phyloP scores from a whole-genome alignment of 2,888 invertebrate species.

The Aleiodes testaceus region DNA sequence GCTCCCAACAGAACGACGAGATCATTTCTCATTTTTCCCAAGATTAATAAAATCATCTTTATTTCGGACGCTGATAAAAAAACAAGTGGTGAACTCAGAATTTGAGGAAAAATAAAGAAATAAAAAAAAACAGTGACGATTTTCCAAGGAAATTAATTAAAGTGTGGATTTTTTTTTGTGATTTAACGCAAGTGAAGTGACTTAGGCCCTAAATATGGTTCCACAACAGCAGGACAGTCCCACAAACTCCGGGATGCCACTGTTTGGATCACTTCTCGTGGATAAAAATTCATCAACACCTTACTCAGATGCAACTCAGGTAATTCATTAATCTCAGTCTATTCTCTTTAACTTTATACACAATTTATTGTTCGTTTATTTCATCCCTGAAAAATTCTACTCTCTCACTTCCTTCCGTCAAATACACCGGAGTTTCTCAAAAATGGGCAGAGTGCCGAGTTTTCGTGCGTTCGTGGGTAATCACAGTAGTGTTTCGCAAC shows the following conservation, averaged over 20 bases:
- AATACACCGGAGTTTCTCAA: slow-evolving; percentile 1
- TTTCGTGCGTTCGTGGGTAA: slow-evolving; percentile 17
- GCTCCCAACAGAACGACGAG: slow-evolving; percentile 19
- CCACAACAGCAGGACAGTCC: slow-evolving; percentile 82
- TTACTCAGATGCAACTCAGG: slow-evolving; percentile 98
- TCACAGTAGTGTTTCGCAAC: neutral
- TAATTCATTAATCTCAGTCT: slow-evolving; percentile 74
- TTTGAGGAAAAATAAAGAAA: neutral
- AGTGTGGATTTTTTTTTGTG: slow-evolving; percentile 37
- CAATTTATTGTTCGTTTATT: neutral
- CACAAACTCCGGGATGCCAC: slow-evolving; percentile 79
- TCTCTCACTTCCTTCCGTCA: slow-evolving; percentile 21
- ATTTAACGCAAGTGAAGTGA: slow-evolving; percentile 39
- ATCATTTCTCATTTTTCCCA: neutral
- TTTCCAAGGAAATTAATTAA: slow-evolving; percentile 24
- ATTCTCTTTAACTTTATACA: slow-evolving; percentile 13
- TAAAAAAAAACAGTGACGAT: slow-evolving; percentile 13
- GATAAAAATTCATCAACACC: slow-evolving; percentile 94
- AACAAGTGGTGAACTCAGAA: slow-evolving; percentile 17
- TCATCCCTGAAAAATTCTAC: neutral
- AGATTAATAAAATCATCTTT: neutral
- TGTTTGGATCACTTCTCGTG: slow-evolving; percentile 93
- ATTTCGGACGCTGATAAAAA: neutral
- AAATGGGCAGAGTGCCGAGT: slow-evolving; percentile 37
- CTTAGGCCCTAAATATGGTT: slow-evolving; percentile 77